Base-by-base conservation (phyloP, 2,888 invertebrate species). In the Drosophila falleni region DNA sequence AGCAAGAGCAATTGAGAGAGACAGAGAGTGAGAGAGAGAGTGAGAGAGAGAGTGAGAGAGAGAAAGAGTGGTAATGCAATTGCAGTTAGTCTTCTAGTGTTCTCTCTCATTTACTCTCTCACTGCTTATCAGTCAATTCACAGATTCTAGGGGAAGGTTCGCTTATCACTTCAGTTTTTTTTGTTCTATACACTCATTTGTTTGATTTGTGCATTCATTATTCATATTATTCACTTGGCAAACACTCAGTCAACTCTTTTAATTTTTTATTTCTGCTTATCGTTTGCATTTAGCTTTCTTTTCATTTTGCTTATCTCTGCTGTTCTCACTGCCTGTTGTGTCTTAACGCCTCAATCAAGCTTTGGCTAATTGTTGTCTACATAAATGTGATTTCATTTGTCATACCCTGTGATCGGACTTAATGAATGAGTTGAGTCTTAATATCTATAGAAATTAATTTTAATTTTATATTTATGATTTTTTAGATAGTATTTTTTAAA, bases 341-440 rank as follows among this genome's bases (percentile, higher is more conserved):
- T 68, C 50, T 75, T 50, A 59, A 41, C 46, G 42, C 47, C 26
- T 70, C 76, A 70, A 53, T 74, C 71, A 75, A 56, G 44, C 19
- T 51, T 76, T 60, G 62, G 63, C 54, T 69, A 75, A 75, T 58
- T 69, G 15, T 8, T 53, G 42, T 41, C n/a, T 33, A 33, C 5
- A 41, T 5, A 29, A 47, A 29, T 39, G 19, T 53, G 46, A 63
- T 42, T 33, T 37, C 49, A 55, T 19, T 41, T 37, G 8, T 31
- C 5, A 66, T 72, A 73, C 61, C 42, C 73, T 73, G 29, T 62
- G 49, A 35, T 41, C 54, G 44, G 31, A 9, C n/a, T 33, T 26
- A 11, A 26, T 44, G 1, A 10, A 42, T 42, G 55, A 13, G 16
- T 15, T 29, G 15, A 11, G 37, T 35, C 50, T 23, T 46, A 46